Evolutionary conservation across 2,113 vertebrate genomes (phyloP), one percentile per base, ranked within the genome.

Genomic region (Odocoileus hemionus): DNA sequence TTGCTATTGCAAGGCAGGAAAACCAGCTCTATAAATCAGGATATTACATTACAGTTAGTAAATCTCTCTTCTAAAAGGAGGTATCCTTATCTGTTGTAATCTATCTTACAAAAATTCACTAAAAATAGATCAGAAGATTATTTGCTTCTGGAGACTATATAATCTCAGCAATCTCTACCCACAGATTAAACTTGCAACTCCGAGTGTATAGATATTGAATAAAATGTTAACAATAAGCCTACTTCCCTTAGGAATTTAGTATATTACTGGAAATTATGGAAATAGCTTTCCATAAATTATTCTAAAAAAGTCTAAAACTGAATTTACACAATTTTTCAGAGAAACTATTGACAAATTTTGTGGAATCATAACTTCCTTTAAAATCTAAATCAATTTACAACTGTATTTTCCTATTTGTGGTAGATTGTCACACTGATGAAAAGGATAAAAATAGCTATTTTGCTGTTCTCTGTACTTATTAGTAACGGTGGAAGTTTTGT

Each of bases 241-340:
- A 82, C 36, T 90, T 97, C 28, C 86, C 54, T 82, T 82, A 97
- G 60, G 76, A 96, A 96, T 94, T 67, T 94, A 61, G 84, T 91
- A 54, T 89, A 95, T 97, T 96, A 86, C 67, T 96, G 84, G 85
- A 98, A 97, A 94, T 86, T 96, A 92, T 93, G 89, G 57, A 96
- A 97, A 96, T 83, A 85, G 11, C 14, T 94, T 91, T 54, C 43
- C 13, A 43, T 70, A 86, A 78, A 70, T 25, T 92, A 86, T 87
- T 92, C n/a, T 19, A 95, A 23, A 79, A 95, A 90, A 93, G 33
- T 89, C 91, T 58, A 64, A 95, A 93, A 78, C 39, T 92, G 67
- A 70, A 76, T 64, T 86, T 96, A 64, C 45, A 39, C 57, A 39
- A 95, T 95, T 96, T 97, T 95, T 76, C 78, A 87, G 61, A 93